These are phyloP conservation scores for Trematomus bernacchii DNA, from an alignment of 2,797 vertebrate genomes.

Conservation along the genomic window DNA sequence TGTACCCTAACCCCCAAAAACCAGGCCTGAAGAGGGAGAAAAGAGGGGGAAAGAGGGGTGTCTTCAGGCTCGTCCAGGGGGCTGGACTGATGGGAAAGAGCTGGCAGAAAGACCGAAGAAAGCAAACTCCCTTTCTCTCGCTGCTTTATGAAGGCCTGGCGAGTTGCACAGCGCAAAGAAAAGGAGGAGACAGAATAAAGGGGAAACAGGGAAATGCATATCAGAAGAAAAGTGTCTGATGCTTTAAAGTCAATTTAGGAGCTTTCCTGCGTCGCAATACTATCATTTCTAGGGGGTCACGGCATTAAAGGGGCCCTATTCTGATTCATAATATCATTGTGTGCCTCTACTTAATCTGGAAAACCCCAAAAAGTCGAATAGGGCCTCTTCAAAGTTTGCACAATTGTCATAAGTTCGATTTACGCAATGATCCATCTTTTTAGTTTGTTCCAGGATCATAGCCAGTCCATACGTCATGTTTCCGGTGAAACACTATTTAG, in stretches of 20 bases:
- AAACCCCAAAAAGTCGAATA: too few species aligned
- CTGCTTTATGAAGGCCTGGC: constrained; percentile 80
- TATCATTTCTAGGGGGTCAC: constrained; percentile 28
- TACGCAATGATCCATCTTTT: too few species aligned
- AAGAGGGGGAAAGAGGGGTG: constrained; percentile 53
- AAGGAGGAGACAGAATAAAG: constrained; percentile 37
- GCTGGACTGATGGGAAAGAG: constrained; percentile 84
- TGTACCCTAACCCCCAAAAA: constrained; percentile 40
- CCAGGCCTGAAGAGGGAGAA: not conserved
- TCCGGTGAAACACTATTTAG: too few species aligned
- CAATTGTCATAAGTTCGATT: too few species aligned
- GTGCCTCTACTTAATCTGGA: too few species aligned
- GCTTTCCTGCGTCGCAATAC: not conserved
- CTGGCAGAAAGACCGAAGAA: constrained; percentile 72
- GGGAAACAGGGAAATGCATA: constrained; percentile 29
- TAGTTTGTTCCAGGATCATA: too few species aligned
- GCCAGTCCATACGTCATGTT: too few species aligned
- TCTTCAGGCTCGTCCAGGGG: constrained; percentile 75
- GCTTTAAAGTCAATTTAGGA: constrained; percentile 29
- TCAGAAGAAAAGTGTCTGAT: constrained; percentile 28
- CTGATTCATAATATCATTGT: constrained; percentile 58
- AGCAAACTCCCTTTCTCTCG: constrained; percentile 70
- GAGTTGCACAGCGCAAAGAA: constrained; percentile 57
- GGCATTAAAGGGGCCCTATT: constrained; percentile 47
- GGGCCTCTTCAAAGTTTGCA: too few species aligned